phyloP scores from a whole-genome alignment of 2,797 vertebrate genomes.

The Garrulus glandarius region DNA sequence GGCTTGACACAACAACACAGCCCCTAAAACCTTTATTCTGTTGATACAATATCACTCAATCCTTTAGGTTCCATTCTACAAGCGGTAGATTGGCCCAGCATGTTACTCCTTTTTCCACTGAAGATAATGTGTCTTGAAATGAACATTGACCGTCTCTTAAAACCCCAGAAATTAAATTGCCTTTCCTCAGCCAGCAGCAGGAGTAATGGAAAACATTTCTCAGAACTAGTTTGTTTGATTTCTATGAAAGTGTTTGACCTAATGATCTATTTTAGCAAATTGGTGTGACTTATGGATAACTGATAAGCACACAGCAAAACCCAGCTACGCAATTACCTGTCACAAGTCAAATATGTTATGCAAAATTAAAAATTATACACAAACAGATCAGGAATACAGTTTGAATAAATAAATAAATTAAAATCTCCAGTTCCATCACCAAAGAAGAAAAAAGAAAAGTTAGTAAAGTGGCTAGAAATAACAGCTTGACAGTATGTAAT shows the following conservation, averaged over 20 bases:
- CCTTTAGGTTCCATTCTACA: not conserved
- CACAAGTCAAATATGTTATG: not conserved
- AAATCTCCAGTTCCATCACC: not conserved
- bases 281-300: not conserved
- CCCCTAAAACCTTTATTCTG: not conserved
- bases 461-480: not conserved
- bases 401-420: not conserved
- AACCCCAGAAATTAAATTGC: not conserved
- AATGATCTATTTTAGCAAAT: not conserved
- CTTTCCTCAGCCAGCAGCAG: not conserved
- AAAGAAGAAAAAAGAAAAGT: not conserved
- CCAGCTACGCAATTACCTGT: not conserved
- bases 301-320: not conserved
- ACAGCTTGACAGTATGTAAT: not conserved
- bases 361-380: slow-evolving; percentile 2
- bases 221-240: slow-evolving; percentile 7
- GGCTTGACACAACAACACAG: not conserved
- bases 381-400: not conserved
- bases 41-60: not conserved
- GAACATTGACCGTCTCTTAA: not conserved
- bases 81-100: not conserved
- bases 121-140: not conserved
- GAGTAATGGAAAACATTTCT: not conserved
- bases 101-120: not conserved
- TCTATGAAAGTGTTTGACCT: not conserved